A percentile compares a stretch with the other conserved stretches of the same genome.
These are phyloP conservation scores for Agrochola circellaris DNA, from an alignment of 2,888 invertebrate genomes.

Conservation along the genomic window DNA sequence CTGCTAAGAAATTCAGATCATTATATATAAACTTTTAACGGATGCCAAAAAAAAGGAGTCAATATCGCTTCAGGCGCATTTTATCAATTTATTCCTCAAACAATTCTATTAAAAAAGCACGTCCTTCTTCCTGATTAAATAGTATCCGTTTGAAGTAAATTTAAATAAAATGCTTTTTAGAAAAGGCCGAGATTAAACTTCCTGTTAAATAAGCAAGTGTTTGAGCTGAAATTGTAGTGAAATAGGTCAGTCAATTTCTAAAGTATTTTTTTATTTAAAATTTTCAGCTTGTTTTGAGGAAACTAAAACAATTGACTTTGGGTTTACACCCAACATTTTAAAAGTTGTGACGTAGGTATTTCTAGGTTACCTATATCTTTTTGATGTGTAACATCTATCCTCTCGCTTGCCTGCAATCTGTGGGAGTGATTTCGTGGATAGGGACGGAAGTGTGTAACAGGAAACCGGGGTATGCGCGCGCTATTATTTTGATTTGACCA, in stretches of 20 bases:
- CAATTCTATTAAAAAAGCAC: conserved; percentile 8
- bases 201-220: conserved; percentile 14
- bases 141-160: conserved; percentile 28
- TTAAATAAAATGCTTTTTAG: conserved; percentile 33
- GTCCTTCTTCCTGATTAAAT: conserved; percentile 9
- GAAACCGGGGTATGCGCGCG: too few species aligned
- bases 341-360: neutral
- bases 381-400: too few species aligned
- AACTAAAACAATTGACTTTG: neutral
- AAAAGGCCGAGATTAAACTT: conserved; percentile 26
- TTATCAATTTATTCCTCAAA: conserved; percentile 27
- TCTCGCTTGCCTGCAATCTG: too few species aligned
- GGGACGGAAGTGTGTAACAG: too few species aligned
- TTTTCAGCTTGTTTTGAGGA: neutral
- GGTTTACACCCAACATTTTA: neutral
- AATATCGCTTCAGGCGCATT: neutral
- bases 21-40: neutral
- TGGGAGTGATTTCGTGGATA: too few species aligned
- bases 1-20: neutral
- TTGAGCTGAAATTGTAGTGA: neutral
- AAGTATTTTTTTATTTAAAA: neutral
- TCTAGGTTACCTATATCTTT: neutral
- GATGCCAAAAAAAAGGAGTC: neutral
- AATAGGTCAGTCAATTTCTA: neutral
- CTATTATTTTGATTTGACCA: too few species aligned